Base-by-base conservation (phyloP, 2,888 invertebrate species). In the Nycteola revayana region DNA sequence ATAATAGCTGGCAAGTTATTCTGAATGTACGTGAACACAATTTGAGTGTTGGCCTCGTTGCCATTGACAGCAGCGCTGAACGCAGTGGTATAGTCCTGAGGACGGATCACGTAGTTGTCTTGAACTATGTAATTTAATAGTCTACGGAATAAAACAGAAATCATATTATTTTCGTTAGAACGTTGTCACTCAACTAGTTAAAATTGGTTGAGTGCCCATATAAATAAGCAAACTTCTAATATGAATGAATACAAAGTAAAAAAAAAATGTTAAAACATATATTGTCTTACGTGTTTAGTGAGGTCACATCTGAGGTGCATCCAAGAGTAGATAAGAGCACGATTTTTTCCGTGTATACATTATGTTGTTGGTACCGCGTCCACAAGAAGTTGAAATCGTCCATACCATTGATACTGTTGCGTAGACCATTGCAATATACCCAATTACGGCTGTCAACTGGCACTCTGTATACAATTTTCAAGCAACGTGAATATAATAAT, bases 371-470 rank as follows among this genome's bases (percentile, higher is more conserved):
- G 72, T 92, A 95, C 42, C 91, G 90, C 0, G 82, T 48, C 90
- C 93, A 94, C 9, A 94, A 75, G 53, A 83, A 90, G 1, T 91
- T 60, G 90, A 94, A 96, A 42, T 94, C 92, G 0, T 66, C 66
- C 14, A 5, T 5, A n/a, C n/a, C n/a, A n/a, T 66, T 56, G 0
- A 77, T 80, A 0, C 94, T 94, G 17, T 90, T 69, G n/a, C 92
- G 90, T 5, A 96, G 83, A 1, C 91, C 94, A 9, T 91, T 91
- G 66, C 96, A 96, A 76, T 95, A 96, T 0, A 96, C 94, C 30
- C 92, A 90, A 10, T 89, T 75, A 31, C 94, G 92, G 30, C 92
- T 86, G 42, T 88, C 83, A 0, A 63, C 69, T 33, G 72, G 66
- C 0, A 88, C 85, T n/a, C 88, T 88, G 34, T 14, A n/a, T n/a